Percentiles rank a stretch among this genome's conserved stretches.
Evolutionary conservation across 2,113 vertebrate genomes (phyloP).

Genomic region (Cettia cetti): DNA sequence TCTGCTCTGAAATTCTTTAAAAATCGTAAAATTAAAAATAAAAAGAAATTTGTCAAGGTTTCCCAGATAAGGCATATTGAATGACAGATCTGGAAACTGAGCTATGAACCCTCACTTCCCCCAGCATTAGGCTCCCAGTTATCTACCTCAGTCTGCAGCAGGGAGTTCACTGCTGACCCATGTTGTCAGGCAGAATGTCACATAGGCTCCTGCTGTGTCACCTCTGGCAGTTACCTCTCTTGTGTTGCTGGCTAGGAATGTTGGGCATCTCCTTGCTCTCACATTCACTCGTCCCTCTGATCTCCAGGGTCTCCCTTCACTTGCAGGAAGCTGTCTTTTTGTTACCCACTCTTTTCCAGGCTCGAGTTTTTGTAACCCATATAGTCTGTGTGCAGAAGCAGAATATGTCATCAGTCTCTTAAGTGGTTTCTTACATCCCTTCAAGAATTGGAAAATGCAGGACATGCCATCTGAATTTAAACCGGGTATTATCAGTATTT

Average conservation of each 20-base stretch:
- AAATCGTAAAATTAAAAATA: not conserved
- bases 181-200: not conserved
- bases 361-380: not conserved
- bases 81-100: not conserved
- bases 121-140: not conserved
- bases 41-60: not conserved
- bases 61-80: not conserved
- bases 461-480: not conserved
- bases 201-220: fast-evolving
- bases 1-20: constrained; percentile 3
- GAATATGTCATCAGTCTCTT: not conserved
- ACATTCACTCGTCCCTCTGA: not conserved
- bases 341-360: not conserved
- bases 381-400: not conserved
- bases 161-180: not conserved
- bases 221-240: not conserved
- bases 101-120: not conserved
- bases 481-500: not conserved
- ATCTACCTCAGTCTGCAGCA: fast-evolving
- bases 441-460: not conserved
- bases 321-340: not conserved
- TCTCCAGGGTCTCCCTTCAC: not conserved
- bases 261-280: not conserved
- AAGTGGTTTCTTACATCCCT: not conserved
- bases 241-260: not conserved